Evolutionary conservation across 1,140 invertebrate genomes (phyloP), one percentile per base, ranked within the genome.

Genomic region (Dendrolimus punctatus): DNA sequence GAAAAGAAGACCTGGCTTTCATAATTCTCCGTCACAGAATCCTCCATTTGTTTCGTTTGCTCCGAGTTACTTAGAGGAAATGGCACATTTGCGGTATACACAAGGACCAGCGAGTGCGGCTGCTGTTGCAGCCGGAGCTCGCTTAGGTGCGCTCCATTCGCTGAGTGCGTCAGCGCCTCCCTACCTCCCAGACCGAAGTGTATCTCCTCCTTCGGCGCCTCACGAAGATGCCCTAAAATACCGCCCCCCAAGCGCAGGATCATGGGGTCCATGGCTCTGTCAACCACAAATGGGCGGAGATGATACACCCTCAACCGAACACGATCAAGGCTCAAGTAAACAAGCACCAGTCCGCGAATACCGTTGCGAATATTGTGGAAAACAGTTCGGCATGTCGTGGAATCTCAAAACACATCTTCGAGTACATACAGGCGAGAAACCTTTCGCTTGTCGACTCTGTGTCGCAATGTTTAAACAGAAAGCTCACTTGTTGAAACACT

Each of bases 381-480:
- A 96, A 85, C 94, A 95, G 75, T 96, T 96, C 71, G 94, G 94
- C 40, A 95, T 95, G 94, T 95, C 93, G 2, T 95, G 94, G 94
- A 96, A 95, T 87, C 88, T 95, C 60, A 95, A 95, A 77, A 95
- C 94, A 46, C 94, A 95, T 85, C 85, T 95, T 40, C 89, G 94
- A 73, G 93, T 95, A 8, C 94, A 95, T 72, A 95, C 94, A 0
- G 95, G 94, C 46, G 95, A 96, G 65, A 96, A 95, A 74, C 95
- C 94, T 5, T 95, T 95, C 68, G 94, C 94, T 43, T 96, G 94
- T 89, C 89, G 94, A 61, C 89, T 95, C 2, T 96, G 94, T 72
- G 93, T 95, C 8, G 94, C 94, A 39, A 95, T 95, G 94, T 96
- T 96, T 79, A 95, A 95, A 76, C 94, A 96, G 64, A 96, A 96